Conservation (phyloP, 2,797 vertebrate genomes). For the Heliangelus exortis region DNA sequence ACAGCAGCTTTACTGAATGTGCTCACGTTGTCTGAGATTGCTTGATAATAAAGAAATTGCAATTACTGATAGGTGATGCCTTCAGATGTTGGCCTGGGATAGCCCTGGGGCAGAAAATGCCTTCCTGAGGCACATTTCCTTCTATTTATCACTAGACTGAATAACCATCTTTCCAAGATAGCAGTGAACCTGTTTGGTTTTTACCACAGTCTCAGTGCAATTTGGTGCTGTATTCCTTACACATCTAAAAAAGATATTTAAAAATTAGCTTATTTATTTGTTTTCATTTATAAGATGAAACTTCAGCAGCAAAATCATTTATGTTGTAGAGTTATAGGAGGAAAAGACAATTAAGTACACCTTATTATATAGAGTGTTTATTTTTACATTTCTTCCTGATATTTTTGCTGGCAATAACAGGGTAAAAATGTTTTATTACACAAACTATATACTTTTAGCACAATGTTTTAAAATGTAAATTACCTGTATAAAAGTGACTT, state of each 20-base stretch:
- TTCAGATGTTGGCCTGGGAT: not conserved
- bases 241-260: not conserved
- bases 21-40: not conserved
- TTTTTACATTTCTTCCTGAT: constrained; percentile 14
- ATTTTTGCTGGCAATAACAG: not conserved
- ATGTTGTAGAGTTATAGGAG: not conserved
- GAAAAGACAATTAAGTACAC: not conserved
- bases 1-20: not conserved
- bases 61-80: not conserved
- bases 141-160: not conserved
- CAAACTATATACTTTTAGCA: not conserved
- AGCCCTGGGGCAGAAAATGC: not conserved
- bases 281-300: constrained; percentile 3
- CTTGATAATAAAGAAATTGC: constrained; percentile 12
- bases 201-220: not conserved
- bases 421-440: not conserved
- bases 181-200: not conserved
- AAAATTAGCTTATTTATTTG: not conserved
- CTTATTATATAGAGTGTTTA: not conserved
- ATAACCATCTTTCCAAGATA: not conserved
- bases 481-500: not conserved
- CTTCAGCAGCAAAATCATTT: not conserved
- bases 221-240: not conserved
- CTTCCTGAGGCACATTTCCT: not conserved
- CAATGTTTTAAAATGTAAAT: constrained; percentile 32